These are phyloP conservation scores for Battus philenor DNA, from an alignment of 1,140 invertebrate genomes.

Conservation along the genomic window DNA sequence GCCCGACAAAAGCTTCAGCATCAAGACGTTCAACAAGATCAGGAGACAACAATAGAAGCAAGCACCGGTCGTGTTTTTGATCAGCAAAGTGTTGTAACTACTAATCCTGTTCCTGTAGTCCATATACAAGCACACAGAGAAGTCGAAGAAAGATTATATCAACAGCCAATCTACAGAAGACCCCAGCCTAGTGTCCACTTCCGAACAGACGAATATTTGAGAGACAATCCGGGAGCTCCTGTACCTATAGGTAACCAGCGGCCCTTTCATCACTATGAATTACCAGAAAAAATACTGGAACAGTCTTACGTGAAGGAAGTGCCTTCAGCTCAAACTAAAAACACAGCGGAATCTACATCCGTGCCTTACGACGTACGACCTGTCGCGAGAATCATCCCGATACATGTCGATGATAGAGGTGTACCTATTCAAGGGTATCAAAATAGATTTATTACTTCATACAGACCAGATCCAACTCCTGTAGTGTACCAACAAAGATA, in stretches of 20 bases:
- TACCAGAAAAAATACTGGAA: slow-evolving; percentile 60
- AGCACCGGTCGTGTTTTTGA: slow-evolving; percentile 67
- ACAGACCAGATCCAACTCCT: slow-evolving; percentile 43
- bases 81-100: slow-evolving; percentile 58
- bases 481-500: slow-evolving; percentile 46
- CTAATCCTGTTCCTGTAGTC: slow-evolving; percentile 64
- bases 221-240: slow-evolving; percentile 69
- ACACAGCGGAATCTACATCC: slow-evolving; percentile 36
- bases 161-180: slow-evolving; percentile 71
- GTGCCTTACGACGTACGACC: slow-evolving; percentile 47
- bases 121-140: slow-evolving; percentile 58
- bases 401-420: slow-evolving; percentile 60
- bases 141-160: slow-evolving; percentile 60
- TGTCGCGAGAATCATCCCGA: slow-evolving; percentile 49
- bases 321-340: slow-evolving; percentile 23
- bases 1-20: slow-evolving; percentile 67
- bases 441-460: slow-evolving; percentile 51
- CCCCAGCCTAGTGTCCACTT: slow-evolving; percentile 69
- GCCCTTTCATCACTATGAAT: slow-evolving; percentile 69
- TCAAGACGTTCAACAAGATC: slow-evolving; percentile 58
- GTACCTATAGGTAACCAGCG: slow-evolving; percentile 72
- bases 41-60: slow-evolving; percentile 69
- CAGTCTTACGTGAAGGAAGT: slow-evolving; percentile 62
- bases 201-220: slow-evolving; percentile 65
- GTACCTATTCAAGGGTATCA: slow-evolving; percentile 60